Percentiles rank a stretch among this genome's conserved stretches.
phyloP scores from a whole-genome alignment of 2,888 invertebrate species.

The Pinctada fucata region DNA sequence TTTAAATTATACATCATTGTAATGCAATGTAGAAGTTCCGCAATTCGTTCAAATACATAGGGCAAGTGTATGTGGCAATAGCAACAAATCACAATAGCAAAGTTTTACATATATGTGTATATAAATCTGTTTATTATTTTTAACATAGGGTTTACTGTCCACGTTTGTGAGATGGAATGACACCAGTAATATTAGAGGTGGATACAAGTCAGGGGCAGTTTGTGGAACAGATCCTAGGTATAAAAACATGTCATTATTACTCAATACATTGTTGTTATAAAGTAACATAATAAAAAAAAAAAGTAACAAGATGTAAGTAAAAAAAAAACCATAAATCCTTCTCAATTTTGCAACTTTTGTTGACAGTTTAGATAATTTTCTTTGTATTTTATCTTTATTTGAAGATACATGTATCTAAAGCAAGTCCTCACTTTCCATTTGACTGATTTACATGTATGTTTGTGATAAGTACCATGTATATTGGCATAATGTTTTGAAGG shows the following conservation, averaged over 20 bases:
- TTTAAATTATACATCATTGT: not conserved
- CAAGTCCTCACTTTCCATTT: no score
- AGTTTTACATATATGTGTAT: no score
- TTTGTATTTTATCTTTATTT: no score
- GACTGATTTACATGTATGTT: no score
- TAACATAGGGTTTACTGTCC: slow-evolving; percentile 49
- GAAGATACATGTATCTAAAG: no score
- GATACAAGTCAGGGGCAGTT: slow-evolving; percentile 86
- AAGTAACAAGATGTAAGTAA: not conserved
- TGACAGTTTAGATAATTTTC: no score
- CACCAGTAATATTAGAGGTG: slow-evolving; percentile 43
- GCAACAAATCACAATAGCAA: no score
- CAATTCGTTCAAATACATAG: not conserved
- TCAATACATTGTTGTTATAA: not conserved
- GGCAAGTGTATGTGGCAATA: no score
- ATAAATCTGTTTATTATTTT: no score
- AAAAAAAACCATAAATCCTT: no score
- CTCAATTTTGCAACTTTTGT: no score
- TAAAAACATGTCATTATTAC: not conserved
- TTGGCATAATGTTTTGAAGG: slow-evolving; percentile 77
- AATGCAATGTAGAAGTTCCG: not conserved
- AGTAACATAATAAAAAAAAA: not conserved
- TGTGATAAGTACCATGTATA: no score
- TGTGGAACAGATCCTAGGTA: slow-evolving; percentile 98
- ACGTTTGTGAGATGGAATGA: slow-evolving; percentile 59